These are phyloP conservation scores for Catamblyrhynchus diadema DNA, from an alignment of 2,797 vertebrate species.

Conservation along the genomic window DNA sequence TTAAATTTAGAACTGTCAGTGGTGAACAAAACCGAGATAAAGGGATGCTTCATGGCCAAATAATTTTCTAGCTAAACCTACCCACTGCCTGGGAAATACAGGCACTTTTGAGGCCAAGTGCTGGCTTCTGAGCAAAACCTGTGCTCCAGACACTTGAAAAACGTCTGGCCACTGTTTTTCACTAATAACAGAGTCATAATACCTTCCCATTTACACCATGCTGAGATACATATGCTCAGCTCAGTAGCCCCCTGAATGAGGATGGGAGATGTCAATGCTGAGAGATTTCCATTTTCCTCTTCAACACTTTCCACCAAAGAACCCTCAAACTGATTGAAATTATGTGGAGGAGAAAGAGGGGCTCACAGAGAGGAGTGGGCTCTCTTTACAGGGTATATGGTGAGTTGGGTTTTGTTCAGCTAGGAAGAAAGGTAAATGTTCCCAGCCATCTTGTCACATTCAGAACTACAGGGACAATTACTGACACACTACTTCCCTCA, in stretches of 20 bases:
- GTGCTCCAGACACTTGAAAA: not conserved
- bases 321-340: not conserved
- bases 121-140: constrained; percentile 11
- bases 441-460: not conserved
- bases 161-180: not conserved
- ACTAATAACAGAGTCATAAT: not conserved
- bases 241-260: not conserved
- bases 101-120: not conserved
- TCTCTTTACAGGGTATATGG: not conserved
- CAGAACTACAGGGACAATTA: not conserved
- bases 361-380: not conserved
- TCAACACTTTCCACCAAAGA: not conserved
- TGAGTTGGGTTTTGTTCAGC: not conserved
- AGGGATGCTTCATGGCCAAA: not conserved
- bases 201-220: not conserved
- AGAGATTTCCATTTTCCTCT: not conserved
- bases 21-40: not conserved
- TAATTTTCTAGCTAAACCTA: not conserved
- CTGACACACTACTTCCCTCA: not conserved
- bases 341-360: not conserved
- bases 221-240: not conserved
- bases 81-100: not conserved
- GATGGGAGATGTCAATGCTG: not conserved
- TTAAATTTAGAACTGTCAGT: not conserved
- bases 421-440: not conserved